Conservation (phyloP, 2,797 vertebrate genomes). For the Bucorvus abyssinicus region DNA sequence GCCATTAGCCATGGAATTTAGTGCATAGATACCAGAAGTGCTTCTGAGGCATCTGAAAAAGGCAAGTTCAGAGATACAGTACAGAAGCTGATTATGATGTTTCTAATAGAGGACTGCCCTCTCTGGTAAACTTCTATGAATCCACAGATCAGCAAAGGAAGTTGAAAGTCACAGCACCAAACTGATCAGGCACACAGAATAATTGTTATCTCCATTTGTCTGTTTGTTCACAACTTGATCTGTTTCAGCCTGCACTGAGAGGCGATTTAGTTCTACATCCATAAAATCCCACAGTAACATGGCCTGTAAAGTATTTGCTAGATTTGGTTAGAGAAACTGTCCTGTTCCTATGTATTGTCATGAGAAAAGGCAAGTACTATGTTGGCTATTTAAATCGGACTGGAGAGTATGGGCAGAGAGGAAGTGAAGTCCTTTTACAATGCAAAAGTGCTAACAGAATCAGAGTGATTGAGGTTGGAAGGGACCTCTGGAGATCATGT, state of each 20-base stretch:
- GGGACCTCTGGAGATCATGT: neutral
- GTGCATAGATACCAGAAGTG: neutral
- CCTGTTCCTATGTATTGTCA: neutral
- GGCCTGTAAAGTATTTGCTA: neutral
- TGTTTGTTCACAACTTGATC: neutral
- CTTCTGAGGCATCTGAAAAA: neutral
- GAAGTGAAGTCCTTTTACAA: neutral
- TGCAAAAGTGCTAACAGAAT: neutral
- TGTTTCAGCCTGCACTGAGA: fast-evolving
- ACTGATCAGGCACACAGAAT: neutral
- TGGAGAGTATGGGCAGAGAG: neutral
- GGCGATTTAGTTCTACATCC: neutral
- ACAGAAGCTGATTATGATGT: neutral
- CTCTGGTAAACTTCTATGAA: neutral
- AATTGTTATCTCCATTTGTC: neutral
- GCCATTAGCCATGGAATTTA: neutral
- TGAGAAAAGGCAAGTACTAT: neutral
- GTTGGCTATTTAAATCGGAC: neutral
- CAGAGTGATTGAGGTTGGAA: neutral
- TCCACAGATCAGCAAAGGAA: neutral
- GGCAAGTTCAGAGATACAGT: neutral
- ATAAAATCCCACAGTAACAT: neutral
- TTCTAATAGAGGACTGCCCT: neutral
- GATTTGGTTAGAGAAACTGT: neutral
- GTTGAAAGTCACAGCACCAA: neutral